Evolutionary conservation across 2,797 vertebrate genomes (phyloP).

Genomic region (Parambassis ranga): DNA sequence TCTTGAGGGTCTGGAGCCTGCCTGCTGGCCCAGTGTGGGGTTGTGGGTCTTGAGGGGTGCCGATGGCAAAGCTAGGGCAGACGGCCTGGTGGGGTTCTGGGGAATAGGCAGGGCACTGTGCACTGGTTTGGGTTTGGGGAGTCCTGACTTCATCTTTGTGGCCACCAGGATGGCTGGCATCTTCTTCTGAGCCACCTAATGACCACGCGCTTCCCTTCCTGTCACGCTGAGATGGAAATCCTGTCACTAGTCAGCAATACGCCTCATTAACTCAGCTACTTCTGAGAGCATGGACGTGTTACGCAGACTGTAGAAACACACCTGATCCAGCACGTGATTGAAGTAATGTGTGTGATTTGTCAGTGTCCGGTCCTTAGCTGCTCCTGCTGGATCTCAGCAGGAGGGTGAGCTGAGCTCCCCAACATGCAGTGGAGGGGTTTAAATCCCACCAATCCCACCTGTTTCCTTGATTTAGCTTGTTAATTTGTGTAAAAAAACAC

Average conservation of each 20-base stretch:
- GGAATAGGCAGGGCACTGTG: slow-evolving; percentile 94
- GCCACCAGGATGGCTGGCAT: slow-evolving; percentile 97
- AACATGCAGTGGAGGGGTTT: slow-evolving; percentile 22
- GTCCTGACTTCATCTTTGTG: slow-evolving; percentile 98
- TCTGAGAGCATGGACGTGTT: background rate
- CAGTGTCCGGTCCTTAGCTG: slow-evolving; percentile 11
- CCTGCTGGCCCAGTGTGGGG: slow-evolving; percentile 65
- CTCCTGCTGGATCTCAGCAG: slow-evolving; percentile 41
- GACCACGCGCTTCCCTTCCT: slow-evolving; percentile 7
- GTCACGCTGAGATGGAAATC: slow-evolving; percentile 5
- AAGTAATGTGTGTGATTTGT: slow-evolving; percentile 14
- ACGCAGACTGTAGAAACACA: background rate
- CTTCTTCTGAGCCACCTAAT: slow-evolving; percentile 71
- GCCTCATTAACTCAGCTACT: background rate
- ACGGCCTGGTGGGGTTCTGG: slow-evolving; percentile 84
- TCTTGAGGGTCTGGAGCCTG: slow-evolving; percentile 59
- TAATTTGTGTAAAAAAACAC: slow-evolving; percentile 4
- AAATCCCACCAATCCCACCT: slow-evolving; percentile 45
- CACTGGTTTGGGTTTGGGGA: slow-evolving; percentile 95
- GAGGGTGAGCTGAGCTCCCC: slow-evolving; percentile 19
- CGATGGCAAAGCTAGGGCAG: slow-evolving; percentile 59
- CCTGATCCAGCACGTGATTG: background rate
- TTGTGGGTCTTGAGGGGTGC: slow-evolving; percentile 80
- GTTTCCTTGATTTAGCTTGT: slow-evolving; percentile 32
- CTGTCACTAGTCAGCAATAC: background rate